Conservation (phyloP, 2,888 invertebrate species). For the Drosophila mimetica region DNA sequence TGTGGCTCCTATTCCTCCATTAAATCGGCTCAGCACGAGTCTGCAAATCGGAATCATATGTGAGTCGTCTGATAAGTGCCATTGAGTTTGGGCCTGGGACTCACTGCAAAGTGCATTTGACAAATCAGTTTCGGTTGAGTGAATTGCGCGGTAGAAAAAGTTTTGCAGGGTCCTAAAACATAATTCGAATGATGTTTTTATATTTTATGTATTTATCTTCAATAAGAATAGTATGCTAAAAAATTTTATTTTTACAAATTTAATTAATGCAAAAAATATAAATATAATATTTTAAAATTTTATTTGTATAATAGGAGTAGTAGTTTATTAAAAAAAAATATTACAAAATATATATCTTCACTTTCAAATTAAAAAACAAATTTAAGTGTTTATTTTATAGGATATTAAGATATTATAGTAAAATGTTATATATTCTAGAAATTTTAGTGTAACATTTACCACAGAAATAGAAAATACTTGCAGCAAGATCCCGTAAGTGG, state of each 20-base stretch:
- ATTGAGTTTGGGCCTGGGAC: constrained; percentile 1
- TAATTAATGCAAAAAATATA: too few relatives aligned
- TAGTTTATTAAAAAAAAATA: too few relatives aligned
- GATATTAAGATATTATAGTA: background rate
- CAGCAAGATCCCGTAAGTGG: background rate
- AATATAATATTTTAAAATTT: too few relatives aligned
- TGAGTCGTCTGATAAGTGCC: constrained; percentile 11
- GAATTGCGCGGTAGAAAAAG: constrained; percentile 1
- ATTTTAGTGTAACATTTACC: too few relatives aligned
- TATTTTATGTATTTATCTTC: too few relatives aligned
- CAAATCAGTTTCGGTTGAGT: constrained; percentile 9
- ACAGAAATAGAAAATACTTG: too few relatives aligned
- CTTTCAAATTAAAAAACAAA: too few relatives aligned
- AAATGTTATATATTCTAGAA: background rate
- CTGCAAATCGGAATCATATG: background rate
- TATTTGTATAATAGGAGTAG: too few relatives aligned
- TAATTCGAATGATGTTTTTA: background rate
- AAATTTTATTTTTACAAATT: too few relatives aligned
- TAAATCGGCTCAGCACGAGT: constrained; percentile 16
- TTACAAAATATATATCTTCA: too few relatives aligned
- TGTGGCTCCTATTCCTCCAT: constrained; percentile 5
- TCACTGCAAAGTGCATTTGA: constrained; percentile 20
- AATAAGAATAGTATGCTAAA: too few relatives aligned
- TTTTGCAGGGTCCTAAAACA: background rate
- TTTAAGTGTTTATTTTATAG: too few relatives aligned